A percentile compares a stretch with the other conserved stretches of the same genome.
Conservation (phyloP, 2,888 invertebrate genomes). For the Eilema griseolum region DNA sequence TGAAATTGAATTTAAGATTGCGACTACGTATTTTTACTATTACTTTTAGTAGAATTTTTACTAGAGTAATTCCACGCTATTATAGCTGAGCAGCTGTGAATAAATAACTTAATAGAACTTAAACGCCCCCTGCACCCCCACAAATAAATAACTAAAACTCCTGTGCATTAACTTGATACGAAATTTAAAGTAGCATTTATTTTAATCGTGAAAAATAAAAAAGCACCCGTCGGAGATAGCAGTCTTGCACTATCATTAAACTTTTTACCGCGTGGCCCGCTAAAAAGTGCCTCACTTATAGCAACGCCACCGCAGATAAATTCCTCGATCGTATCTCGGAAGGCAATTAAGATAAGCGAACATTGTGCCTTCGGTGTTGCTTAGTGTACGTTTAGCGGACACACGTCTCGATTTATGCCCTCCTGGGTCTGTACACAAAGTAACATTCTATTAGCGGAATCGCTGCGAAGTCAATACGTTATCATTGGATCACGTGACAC, state of each 20-base stretch:
- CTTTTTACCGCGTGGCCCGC: constrained; percentile 67
- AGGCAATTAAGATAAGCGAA: constrained; percentile 84
- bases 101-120: neutral
- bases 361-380: constrained; percentile 77
- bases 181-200: constrained; percentile 49
- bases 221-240: constrained; percentile 51
- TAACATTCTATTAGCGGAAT: no score
- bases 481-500: no score
- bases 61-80: no score
- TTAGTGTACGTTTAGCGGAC: constrained; percentile 72
- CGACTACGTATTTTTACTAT: no score
- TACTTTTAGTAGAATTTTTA: no score
- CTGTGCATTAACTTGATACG: constrained; percentile 26
- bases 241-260: constrained; percentile 67
- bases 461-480: no score
- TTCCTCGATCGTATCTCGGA: constrained; percentile 78
- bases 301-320: constrained; percentile 73
- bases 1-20: neutral
- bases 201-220: constrained; percentile 53
- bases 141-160: constrained; percentile 11
- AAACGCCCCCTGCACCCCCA: neutral
- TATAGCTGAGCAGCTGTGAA: no score
- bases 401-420: constrained; percentile 66
- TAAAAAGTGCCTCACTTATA: constrained; percentile 70
- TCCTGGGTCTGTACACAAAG: constrained; percentile 28